Base-by-base conservation (phyloP, 1,140 invertebrate species). In the Drosophila watanabei region DNA sequence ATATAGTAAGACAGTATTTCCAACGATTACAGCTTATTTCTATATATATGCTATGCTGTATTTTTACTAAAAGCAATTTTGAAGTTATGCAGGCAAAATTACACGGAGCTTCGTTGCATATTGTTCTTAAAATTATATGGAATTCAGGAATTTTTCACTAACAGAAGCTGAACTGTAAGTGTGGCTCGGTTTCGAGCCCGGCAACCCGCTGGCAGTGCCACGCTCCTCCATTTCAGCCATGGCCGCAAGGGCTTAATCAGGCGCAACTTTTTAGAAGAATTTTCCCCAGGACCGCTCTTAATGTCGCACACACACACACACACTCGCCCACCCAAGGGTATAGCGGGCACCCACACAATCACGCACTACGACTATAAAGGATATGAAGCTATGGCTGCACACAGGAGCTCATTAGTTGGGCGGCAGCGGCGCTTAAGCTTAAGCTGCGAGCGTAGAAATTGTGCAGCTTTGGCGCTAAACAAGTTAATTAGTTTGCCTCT, bases 401-500 rank as follows among this genome's bases (percentile, higher is more conserved):
- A 45, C 58, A 58, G 72, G 57, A 60, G 69, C 79, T 89, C 81
- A 89, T 88, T 88, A 80, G 84, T 89, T 88, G 69, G 75, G 77
- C 59, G 58, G 75, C 49, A 43, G 64, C 32, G 72, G 63, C 75
- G 83, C 64, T 85, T 69, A 70, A 80, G 64, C 77, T 80, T 64
- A 59, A 79, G 75, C 66, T 79, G 65, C 37, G 39, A 62, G 65
- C 80, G 69, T 59, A 65, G 82, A 79, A 82, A 78, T 62, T 75
- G 79, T 61, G 78, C 85, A 48, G 68, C 75, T 80, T 66, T 65
- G 79, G 86, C 73, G 82, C 86, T 90, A 89, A 89, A 90, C 86
- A 90, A 89, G 86, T 89, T 89, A 89, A 89, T 89, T 89, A 89
- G 85, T 89, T 89, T 89, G 69, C 49, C 80, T 68, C 30, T 33